Conservation (phyloP, 1,140 invertebrate species). For the Drosophila grimshawi region DNA sequence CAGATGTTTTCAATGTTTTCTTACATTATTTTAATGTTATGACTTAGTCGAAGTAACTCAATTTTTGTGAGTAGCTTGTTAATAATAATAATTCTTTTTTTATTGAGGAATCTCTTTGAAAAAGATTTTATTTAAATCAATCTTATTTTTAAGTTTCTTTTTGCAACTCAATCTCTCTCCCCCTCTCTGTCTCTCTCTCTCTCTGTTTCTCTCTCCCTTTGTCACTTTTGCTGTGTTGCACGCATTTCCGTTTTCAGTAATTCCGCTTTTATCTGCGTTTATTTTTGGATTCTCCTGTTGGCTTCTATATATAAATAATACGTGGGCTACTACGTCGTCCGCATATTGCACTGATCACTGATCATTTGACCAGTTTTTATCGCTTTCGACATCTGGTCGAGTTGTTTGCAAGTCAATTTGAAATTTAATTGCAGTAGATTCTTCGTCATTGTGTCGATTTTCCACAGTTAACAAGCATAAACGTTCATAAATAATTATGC, state of each 20-base stretch:
- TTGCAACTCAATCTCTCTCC: neutral
- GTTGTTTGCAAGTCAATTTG: constrained; percentile 23
- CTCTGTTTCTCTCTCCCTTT: neutral
- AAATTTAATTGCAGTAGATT: constrained; percentile 25
- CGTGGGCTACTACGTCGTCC: constrained; percentile 44
- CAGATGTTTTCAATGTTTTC: no score
- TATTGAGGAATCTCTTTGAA: neutral
- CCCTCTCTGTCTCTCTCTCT: constrained; percentile 1
- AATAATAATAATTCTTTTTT: no score
- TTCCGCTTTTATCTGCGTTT: constrained; percentile 39
- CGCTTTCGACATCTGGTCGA: constrained; percentile 34
- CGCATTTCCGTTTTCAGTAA: neutral
- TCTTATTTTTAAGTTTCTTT: constrained; percentile 34
- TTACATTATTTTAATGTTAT: no score
- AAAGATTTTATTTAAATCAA: constrained; percentile 33
- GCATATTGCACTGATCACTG: constrained; percentile 44
- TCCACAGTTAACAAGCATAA: neutral
- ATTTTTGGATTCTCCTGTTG: constrained; percentile 37
- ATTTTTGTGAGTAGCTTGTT: no score
- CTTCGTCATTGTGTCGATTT: neutral
- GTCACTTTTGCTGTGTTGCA: neutral
- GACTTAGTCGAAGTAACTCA: no score
- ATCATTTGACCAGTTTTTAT: constrained; percentile 46
- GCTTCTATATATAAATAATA: constrained; percentile 49
- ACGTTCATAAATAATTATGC: neutral